Evolutionary conservation across 2,113 vertebrate genomes (phyloP).

Genomic region (Paramormyrops kingsleyae): DNA sequence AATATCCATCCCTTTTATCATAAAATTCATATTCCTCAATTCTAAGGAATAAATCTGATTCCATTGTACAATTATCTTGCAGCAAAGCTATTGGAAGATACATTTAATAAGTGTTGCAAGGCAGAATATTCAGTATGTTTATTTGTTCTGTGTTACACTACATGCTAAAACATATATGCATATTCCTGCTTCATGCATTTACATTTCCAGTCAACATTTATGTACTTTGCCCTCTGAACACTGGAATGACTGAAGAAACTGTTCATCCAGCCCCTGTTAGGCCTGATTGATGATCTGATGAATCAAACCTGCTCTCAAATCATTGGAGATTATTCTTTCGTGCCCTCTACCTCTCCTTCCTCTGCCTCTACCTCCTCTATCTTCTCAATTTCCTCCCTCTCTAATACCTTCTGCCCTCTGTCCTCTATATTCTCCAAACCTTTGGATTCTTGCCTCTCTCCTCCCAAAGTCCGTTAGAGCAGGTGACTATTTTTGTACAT

Average conservation of each 20-base stretch:
- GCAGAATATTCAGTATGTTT: background rate
- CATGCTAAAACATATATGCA: background rate
- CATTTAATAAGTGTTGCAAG: background rate
- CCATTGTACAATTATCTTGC: background rate
- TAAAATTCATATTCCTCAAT: background rate
- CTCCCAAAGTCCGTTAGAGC: background rate
- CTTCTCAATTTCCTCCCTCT: background rate
- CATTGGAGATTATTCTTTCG: background rate
- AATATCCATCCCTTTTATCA: background rate
- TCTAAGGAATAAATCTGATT: background rate
- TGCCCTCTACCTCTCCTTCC: background rate
- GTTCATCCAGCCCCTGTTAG: background rate
- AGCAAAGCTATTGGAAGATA: background rate
- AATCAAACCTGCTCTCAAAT: background rate
- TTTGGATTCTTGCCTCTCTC: background rate
- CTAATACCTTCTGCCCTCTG: background rate
- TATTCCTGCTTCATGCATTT: background rate
- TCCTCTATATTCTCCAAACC: background rate
- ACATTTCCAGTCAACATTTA: background rate
- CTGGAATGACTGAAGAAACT: background rate
- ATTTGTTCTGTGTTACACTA: background rate
- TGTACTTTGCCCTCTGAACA: background rate
- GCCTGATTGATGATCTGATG: background rate
- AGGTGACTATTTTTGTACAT: background rate
- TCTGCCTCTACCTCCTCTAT: background rate